Evolutionary conservation across 2,888 invertebrate species (phyloP), one percentile per base, ranked within the genome.

Genomic region (Trachelus troglodyta): DNA sequence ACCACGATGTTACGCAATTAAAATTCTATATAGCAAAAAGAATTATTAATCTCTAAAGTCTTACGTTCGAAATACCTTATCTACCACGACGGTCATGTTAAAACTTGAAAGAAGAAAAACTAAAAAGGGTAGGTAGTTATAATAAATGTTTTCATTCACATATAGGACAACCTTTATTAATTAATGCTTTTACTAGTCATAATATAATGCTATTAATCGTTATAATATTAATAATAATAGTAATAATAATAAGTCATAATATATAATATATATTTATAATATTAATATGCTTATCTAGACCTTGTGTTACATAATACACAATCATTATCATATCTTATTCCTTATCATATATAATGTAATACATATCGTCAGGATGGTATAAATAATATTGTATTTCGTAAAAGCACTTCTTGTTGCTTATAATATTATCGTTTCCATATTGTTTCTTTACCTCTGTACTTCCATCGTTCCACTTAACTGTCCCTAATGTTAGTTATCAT

Each of bases 331-430:
- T 83, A 84, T 75, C 78, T 82, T 84, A 80, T 79, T 79, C 78
- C 82, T 85, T 12, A 69, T 37, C 74, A 56, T 74, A 77, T 74
- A 77, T 77, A 34, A 75, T 71, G 33, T 71, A 31, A 71, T 33
- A 30, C 81, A 81, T 85, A 85, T 86, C 83, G 87, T 90, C 86
- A 87, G 87, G 89, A 89, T 89, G 88, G 88, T 90, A 90, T 89
- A 89, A 89, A 90, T 90, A 89, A 89, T 89, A 90, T 90, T 90
- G 87, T 89, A 88, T 89, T 88, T 89, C 87, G 86, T 90, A 88
- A 90, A 90, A 90, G 90, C 90, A 90, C 90, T 90, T 90, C 85
- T 89, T 90, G 88, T 90, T 90, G 90, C 90, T 90, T 90, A 90
- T 90, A 88, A 88, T 90, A 89, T 89, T 89, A 89, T 87, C 83